These are phyloP conservation scores for Pseudochirops corinnae DNA, from an alignment of 2,797 vertebrate genomes.

Conservation along the genomic window DNA sequence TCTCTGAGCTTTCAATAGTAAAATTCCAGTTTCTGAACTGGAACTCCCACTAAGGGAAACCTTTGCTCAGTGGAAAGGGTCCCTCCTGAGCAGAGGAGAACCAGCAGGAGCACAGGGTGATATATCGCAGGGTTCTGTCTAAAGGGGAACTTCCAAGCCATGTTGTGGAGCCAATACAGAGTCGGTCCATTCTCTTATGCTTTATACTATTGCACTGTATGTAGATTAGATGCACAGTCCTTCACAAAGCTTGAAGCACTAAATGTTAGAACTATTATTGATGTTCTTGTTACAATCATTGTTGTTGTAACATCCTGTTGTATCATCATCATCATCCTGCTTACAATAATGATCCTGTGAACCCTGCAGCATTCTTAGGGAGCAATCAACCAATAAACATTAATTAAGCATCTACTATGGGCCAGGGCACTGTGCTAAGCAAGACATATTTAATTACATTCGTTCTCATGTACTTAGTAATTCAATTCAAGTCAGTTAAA, in stretches of 20 bases:
- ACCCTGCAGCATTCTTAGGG: neutral
- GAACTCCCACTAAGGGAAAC: neutral
- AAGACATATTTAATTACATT: neutral
- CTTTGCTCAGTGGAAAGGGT: neutral
- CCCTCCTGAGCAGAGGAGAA: neutral
- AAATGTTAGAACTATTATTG: neutral
- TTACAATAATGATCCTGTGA: neutral
- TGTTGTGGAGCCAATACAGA: neutral
- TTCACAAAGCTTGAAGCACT: neutral
- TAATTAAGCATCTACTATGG: neutral
- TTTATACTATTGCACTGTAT: neutral
- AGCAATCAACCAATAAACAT: neutral
- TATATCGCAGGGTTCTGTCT: neutral
- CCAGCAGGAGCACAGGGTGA: no score
- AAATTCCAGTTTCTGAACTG: neutral
- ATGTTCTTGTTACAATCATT: neutral
- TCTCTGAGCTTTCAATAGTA: constrained; percentile 1
- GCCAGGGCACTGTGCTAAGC: neutral
- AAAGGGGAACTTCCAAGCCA: neutral
- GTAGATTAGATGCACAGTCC: neutral
- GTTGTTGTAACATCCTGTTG: no score
- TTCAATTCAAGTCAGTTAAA: neutral
- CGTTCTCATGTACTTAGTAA: neutral
- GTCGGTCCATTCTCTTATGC: neutral
- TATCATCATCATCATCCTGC: neutral